Conservation (phyloP, 2,888 invertebrate genomes). For the Trichopria drosophilae region DNA sequence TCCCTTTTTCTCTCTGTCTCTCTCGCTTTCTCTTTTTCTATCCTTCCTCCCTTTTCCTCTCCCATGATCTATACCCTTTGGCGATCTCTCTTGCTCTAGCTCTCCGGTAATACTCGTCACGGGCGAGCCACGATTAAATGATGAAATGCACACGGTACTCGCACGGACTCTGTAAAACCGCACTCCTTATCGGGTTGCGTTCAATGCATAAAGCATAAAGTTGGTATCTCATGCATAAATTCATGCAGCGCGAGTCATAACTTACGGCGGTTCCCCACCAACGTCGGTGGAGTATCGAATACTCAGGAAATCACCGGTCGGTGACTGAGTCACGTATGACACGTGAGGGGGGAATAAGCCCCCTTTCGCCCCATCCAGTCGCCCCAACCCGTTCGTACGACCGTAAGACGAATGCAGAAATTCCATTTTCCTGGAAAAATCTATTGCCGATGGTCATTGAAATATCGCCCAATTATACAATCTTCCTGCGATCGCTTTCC, state of each 20-base stretch:
- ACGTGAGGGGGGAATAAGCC: conserved; percentile 26
- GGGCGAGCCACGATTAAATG: conserved; percentile 36
- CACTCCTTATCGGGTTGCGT: conserved; percentile 52
- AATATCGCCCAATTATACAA: conserved; percentile 45
- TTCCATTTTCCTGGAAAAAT: conserved; percentile 36
- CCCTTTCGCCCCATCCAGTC: neutral
- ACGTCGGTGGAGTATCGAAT: conserved; percentile 38
- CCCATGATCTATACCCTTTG: no score
- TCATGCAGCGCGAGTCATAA: conserved; percentile 53
- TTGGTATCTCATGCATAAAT: conserved; percentile 58
- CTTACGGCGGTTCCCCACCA: conserved; percentile 43
- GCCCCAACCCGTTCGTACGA: neutral
- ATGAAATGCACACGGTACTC: conserved; percentile 33
- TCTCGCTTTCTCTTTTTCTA: no score
- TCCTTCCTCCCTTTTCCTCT: no score
- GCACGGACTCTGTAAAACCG: conserved; percentile 29
- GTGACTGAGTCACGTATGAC: conserved; percentile 53
- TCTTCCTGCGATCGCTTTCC: no score
- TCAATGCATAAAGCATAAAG: conserved; percentile 58
- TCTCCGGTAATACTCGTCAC: neutral
- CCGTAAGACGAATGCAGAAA: conserved; percentile 26
- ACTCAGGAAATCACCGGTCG: conserved; percentile 46
- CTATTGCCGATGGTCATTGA: conserved; percentile 35
- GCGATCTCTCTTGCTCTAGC: no score
- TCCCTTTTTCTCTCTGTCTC: no score